Base-by-base conservation (phyloP, 2,797 vertebrate genomes). In the Hafferia zeledoni region DNA sequence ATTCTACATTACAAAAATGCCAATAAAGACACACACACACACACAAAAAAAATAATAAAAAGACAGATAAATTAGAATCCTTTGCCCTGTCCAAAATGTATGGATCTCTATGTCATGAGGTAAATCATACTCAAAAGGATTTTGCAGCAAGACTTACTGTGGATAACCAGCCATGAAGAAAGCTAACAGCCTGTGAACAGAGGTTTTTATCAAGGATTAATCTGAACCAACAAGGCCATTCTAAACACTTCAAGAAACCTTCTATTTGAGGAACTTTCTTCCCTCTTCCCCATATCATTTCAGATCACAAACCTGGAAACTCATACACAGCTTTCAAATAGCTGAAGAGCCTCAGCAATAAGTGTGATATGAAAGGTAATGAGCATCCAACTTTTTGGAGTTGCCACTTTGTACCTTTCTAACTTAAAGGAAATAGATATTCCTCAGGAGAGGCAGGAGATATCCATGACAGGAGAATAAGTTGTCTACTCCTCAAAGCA, bases 401-500 rank as follows among this genome's bases (percentile, higher is more conserved):
- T 16, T 71, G 44, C 46, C 17, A 37, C 28, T 75, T 88, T 31
- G 18, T 67, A 71, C 43, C 14, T 44, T 37, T 17, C 11, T 72
- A 69, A 78, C 19, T 52, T 71, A 59, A 74, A 70, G 49, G 33
- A 87, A 77, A 70, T 19, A 59, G 0, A 19, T 63, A 65, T 33
- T 78, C 24, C 31, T 68, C 17, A 47, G 60, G 37, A n/a, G 4
- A 35, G 28, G 14, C 31, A 61, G 10, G 4, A 41, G 8, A 53
- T n/a, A 15, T 11, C 55, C 33, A 47, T 1, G 2, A 37, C 35
- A 76, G 55, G 7, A 69, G 19, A 50, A 44, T 17, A 33, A 0
- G 0, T 4, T 52, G 5, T 9, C 31, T 18, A 3, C 10, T 33
- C 37, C 2, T 1, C 6, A 23, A 6, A 44, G 47, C 20, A 76